phyloP scores from a whole-genome alignment of 2,113 vertebrate species.

The Nannospalax galili region DNA sequence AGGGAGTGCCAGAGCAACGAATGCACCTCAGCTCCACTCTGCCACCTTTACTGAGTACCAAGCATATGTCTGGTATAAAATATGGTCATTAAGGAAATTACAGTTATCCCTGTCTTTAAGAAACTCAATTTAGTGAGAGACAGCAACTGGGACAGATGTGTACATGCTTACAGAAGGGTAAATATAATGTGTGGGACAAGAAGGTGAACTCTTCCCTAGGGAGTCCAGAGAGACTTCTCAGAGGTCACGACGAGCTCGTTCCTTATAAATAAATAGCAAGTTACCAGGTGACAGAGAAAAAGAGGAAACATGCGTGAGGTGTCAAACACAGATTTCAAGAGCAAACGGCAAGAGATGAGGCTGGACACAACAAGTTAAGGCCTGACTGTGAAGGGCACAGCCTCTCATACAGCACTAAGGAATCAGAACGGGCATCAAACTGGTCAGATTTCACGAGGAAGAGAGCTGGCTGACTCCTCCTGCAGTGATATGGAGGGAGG shows the following conservation, averaged over 20 bases:
- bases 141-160: neutral
- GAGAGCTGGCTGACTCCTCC: neutral
- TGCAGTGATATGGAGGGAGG: neutral
- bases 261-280: neutral
- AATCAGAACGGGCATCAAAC: neutral
- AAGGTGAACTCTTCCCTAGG: neutral
- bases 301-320: neutral
- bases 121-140: neutral
- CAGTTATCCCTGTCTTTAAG: neutral
- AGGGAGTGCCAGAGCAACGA: neutral
- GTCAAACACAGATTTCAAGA: neutral
- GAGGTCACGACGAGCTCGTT: neutral
- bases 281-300: neutral
- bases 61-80: neutral
- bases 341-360: slow-evolving; percentile 10
- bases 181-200: neutral
- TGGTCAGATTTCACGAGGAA: neutral
- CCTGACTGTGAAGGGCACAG: neutral
- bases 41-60: neutral
- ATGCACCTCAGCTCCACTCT: neutral
- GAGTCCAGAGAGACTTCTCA: neutral
- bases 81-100: neutral
- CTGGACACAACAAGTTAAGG: neutral
- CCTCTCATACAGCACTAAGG: neutral
- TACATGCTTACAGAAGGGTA: neutral